These are phyloP conservation scores for Aphaenogaster ashmeadi DNA, from an alignment of 1,140 invertebrate species.

Conservation along the genomic window DNA sequence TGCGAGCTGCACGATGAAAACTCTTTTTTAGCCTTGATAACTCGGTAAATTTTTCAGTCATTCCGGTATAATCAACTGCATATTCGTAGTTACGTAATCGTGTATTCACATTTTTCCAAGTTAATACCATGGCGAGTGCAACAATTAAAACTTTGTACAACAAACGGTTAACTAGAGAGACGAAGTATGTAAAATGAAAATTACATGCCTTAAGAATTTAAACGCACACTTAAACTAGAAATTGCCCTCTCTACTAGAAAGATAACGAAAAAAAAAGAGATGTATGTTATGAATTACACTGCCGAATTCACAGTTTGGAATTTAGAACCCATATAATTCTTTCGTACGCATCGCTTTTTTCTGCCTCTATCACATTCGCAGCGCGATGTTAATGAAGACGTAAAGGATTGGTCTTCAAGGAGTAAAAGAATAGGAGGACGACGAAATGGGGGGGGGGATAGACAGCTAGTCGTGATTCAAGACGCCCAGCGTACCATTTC, in stretches of 20 bases:
- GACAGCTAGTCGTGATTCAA: conserved; percentile 51
- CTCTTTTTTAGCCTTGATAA: conserved; percentile 24
- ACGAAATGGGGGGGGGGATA: not conserved
- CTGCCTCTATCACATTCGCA: not conserved
- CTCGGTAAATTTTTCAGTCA: conserved; percentile 30
- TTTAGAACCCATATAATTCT: not conserved
- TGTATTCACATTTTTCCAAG: not conserved
- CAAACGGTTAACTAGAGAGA: not conserved
- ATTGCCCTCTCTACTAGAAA: not conserved
- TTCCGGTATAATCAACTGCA: conserved; percentile 7
- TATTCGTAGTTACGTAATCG: not conserved
- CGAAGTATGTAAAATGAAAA: conserved; percentile 19
- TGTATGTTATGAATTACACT: not conserved
- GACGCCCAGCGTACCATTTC: conserved; percentile 17
- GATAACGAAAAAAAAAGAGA: not conserved
- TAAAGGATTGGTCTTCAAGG: not conserved
- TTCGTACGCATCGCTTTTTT: not conserved
- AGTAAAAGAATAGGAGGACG: not conserved
- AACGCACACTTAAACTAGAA: not conserved
- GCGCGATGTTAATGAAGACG: conserved; percentile 32
- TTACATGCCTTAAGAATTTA: conserved; percentile 23
- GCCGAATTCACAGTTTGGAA: conserved; percentile 5
- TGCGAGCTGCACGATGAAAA: conserved; percentile 7
- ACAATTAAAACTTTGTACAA: conserved; percentile 36
- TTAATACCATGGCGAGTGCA: not conserved